phyloP scores from a whole-genome alignment of 2,113 vertebrate species.

The Indicator maculatus region DNA sequence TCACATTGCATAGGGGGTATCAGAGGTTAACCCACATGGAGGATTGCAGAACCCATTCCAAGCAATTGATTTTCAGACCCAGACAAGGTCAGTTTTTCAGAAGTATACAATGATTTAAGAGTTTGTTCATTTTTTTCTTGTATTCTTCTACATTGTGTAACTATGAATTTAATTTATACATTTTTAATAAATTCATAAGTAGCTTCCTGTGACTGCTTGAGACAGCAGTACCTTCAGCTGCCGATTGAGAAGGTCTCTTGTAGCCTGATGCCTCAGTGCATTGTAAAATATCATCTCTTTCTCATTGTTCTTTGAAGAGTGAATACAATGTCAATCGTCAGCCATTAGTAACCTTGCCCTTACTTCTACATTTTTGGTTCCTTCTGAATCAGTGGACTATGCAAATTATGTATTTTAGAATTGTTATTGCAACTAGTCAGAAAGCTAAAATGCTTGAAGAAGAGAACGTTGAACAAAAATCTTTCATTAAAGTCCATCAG shows the following conservation, averaged over 20 bases:
- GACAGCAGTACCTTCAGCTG: background rate
- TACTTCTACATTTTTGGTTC: background rate
- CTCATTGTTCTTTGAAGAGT: background rate
- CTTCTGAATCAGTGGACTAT: background rate
- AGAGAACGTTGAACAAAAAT: background rate
- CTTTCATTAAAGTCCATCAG: background rate
- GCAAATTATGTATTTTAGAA: background rate
- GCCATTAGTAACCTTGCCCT: background rate
- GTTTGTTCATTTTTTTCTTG: background rate
- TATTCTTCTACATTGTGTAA: background rate
- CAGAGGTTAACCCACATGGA: background rate
- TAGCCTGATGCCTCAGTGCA: background rate
- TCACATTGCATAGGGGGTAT: background rate
- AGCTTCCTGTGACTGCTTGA: background rate
- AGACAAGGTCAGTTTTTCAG: background rate
- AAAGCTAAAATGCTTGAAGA: background rate
- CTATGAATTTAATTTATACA: background rate
- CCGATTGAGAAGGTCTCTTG: background rate
- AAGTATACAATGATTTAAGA: background rate
- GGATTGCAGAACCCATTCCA: background rate
- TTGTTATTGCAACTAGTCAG: background rate
- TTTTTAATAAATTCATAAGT: background rate
- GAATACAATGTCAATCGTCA: background rate
- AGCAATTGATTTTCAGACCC: background rate
- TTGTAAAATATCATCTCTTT: background rate